phyloP scores from a whole-genome alignment of 1,140 invertebrate genomes.

The Ganaspis sp. region DNA sequence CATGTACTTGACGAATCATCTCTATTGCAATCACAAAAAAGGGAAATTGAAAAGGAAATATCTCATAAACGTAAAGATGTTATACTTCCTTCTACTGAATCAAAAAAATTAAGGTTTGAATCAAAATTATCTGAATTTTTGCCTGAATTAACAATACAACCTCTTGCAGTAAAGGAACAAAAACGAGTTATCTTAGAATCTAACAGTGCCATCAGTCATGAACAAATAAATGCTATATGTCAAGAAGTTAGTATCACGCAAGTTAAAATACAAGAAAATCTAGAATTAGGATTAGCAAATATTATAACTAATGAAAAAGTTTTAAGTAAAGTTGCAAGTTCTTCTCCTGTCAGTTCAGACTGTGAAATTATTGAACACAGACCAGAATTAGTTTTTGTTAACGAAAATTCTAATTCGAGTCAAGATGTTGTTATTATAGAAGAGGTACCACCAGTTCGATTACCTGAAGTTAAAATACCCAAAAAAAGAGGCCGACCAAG shows the following conservation, averaged over 20 bases:
- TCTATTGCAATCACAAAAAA: slow-evolving; percentile 51
- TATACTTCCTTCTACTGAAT: slow-evolving; percentile 64
- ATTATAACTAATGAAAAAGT: not conserved
- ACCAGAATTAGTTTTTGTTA: slow-evolving; percentile 73
- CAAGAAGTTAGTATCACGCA: slow-evolving; percentile 73
- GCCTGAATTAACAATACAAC: slow-evolving; percentile 72
- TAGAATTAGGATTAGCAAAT: not conserved
- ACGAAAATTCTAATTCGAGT: slow-evolving; percentile 74
- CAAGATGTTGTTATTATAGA: slow-evolving; percentile 75
- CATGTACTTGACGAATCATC: slow-evolving; percentile 68
- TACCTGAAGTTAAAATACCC: slow-evolving; percentile 64
- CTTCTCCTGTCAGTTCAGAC: slow-evolving; percentile 62
- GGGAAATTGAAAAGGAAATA: slow-evolving; percentile 47
- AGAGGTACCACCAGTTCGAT: slow-evolving; percentile 63
- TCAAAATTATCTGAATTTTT: slow-evolving; percentile 67
- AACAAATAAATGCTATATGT: slow-evolving; percentile 71
- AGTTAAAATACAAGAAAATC: slow-evolving; percentile 40
- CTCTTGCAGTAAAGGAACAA: slow-evolving; percentile 59
- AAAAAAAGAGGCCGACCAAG: slow-evolving; percentile 72
- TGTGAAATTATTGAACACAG: slow-evolving; percentile 73
- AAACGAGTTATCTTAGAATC: slow-evolving; percentile 60
- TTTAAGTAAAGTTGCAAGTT: not conserved
- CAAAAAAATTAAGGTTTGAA: slow-evolving; percentile 70
- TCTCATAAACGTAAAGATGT: slow-evolving; percentile 68
- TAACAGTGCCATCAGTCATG: slow-evolving; percentile 63